Base-by-base conservation (phyloP, 2,888 invertebrate species). In the Erebia ligea region DNA sequence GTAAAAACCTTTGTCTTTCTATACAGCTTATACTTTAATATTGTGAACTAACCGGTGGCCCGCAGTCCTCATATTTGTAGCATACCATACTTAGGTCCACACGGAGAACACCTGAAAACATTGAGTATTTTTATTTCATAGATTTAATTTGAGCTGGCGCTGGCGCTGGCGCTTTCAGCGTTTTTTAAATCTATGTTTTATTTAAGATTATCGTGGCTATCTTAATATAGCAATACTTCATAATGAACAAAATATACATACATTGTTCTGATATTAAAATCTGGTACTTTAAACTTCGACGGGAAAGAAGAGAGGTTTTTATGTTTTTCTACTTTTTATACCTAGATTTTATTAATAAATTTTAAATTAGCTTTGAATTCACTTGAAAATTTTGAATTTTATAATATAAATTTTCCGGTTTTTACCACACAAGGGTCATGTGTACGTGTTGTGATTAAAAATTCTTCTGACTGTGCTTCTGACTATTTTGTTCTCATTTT, bases 41-140 rank as follows among this genome's bases (percentile, higher is more conserved):
- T 57, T 57, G 10, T 1, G 34, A 68, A 79, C 91, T 87, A 81
- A 94, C 93, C 81, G 92, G 82, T 73, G 91, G 92, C 76, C 93
- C 93, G 76, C 90, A 92, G 78, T 94, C 93, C 86, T 93, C 92
- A 77, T 94, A 94, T 86, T 91, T 93, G 78, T 93, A 93, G 78
- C 93, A 93, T 73, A 93, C 90, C 88, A 91, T 90, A n/a, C n/a
- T n/a, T n/a, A 70, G 90, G 92, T 73, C 92, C 91, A 83, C 92
- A 92, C 63, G 93, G 91, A 61, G 90, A 86, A 85, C 92, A 92
- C 93, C 92, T 92, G 80, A 68, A 84, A 86, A 68, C 19, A 52
- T 15, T 15, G 21, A n/a, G 11, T 8, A 59, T 40, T 25, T 40
- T 25, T 61, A n/a, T n/a, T n/a, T n/a, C n/a, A n/a, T n/a, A n/a